Percentiles rank a stretch among this genome's conserved stretches.
phyloP scores from a whole-genome alignment of 2,888 invertebrate genomes.

The Epicampocera succincta region DNA sequence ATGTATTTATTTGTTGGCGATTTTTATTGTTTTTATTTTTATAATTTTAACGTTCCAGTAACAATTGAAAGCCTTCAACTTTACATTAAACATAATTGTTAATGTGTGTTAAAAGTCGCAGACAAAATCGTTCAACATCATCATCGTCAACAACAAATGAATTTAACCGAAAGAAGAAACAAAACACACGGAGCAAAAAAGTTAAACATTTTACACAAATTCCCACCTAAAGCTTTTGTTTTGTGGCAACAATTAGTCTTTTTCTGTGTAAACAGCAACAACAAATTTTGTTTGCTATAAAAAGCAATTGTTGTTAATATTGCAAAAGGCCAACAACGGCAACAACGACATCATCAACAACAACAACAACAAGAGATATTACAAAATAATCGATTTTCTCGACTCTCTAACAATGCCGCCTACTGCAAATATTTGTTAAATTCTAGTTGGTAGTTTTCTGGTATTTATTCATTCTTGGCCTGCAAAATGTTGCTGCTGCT shows the following conservation, averaged over 20 bases:
- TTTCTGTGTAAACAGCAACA: conserved; percentile 63
- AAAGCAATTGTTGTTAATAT: conserved; percentile 27
- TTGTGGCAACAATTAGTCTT: conserved; percentile 68
- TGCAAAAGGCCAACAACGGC: conserved; percentile 3
- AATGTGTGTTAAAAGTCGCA: conserved; percentile 31
- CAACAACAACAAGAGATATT: not conserved
- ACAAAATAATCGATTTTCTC: conserved; percentile 52
- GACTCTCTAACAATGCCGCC: conserved; percentile 67
- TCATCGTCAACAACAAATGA: conserved; percentile 11
- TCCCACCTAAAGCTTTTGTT: conserved; percentile 67
- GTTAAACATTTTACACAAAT: conserved; percentile 58
- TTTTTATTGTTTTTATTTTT: conserved; percentile 2
- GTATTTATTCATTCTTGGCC: conserved; percentile 50
- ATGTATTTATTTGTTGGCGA: conserved; percentile 58
- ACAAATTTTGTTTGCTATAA: conserved; percentile 32
- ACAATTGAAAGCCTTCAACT: conserved; percentile 53
- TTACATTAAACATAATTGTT: conserved; percentile 42
- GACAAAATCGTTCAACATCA: conserved; percentile 49
- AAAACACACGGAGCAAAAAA: not conserved
- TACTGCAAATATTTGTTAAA: conserved; percentile 63
- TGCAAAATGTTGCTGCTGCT: conserved; percentile 32
- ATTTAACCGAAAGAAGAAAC: not conserved
- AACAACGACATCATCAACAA: conserved; percentile 3
- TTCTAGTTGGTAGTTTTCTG: conserved; percentile 49
- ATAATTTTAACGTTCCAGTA: not conserved